phyloP scores from a whole-genome alignment of 2,113 vertebrate genomes.

The Labeo catla region DNA sequence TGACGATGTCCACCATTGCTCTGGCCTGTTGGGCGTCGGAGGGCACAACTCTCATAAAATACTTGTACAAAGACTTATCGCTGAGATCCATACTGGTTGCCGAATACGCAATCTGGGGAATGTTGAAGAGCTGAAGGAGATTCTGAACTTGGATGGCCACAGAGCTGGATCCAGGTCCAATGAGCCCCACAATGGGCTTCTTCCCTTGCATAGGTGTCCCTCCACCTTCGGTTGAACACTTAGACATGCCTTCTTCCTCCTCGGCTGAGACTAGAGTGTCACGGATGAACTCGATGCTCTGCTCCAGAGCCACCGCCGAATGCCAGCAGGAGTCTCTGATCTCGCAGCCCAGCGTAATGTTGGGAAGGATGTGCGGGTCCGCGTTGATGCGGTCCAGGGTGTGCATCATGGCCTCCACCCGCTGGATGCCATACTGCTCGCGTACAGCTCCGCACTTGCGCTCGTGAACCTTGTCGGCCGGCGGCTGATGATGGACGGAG shows the following conservation, averaged over 20 bases:
- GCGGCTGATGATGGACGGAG: constrained; percentile 97
- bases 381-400: constrained; percentile 95
- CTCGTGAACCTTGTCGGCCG: constrained; percentile 97
- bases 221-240: constrained; percentile 78
- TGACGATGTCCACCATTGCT: constrained; percentile 99
- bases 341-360: constrained; percentile 94
- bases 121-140: constrained; percentile 97
- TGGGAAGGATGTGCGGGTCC: constrained; percentile 87
- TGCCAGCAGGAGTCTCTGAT: constrained; percentile 99
- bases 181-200: constrained; percentile 97
- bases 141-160: constrained; percentile 99
- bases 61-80: constrained; percentile 96
- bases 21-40: constrained; percentile 95
- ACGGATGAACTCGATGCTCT: constrained; percentile 98
- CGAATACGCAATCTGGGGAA: constrained; percentile 98
- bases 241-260: constrained; percentile 89
- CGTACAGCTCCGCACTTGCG: constrained; percentile 94
- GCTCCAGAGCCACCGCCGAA: constrained; percentile 95
- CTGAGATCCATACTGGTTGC: constrained; percentile 99
- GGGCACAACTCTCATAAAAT: constrained; percentile 98
- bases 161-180: constrained; percentile 96
- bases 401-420: constrained; percentile 98
- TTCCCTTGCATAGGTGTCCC: constrained; percentile 82
- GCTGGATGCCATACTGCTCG: constrained; percentile 97
- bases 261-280: constrained; percentile 93